Evolutionary conservation across 2,888 invertebrate species (phyloP).

Genomic region (Chalcis sispes): DNA sequence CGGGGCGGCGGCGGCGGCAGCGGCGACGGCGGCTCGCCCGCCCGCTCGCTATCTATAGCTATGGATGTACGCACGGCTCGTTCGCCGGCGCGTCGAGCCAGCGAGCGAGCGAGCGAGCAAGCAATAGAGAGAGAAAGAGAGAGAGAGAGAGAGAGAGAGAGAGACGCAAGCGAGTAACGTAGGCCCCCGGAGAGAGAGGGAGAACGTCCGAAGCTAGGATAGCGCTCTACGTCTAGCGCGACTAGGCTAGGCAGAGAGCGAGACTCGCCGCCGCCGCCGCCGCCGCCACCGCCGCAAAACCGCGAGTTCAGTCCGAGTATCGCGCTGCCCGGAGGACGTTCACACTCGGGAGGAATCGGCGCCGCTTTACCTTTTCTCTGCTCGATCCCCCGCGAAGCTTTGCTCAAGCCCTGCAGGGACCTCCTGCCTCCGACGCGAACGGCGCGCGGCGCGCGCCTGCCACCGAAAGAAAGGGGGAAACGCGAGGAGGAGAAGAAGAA

Average conservation of each 20-base stretch:
- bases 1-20: constrained; percentile 49
- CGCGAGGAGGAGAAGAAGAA: not conserved
- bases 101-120: constrained; percentile 51
- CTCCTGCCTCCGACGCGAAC: not conserved
- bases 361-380: too few relatives aligned
- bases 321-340: constrained; percentile 42
- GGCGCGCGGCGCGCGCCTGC: not conserved
- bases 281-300: constrained; percentile 23
- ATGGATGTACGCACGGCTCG: not conserved
- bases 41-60: not conserved
- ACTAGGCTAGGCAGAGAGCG: constrained; percentile 73
- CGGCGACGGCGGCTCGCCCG: not conserved
- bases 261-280: constrained; percentile 54
- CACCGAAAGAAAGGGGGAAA: not conserved
- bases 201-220: constrained; percentile 72
- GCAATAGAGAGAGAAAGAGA: constrained; percentile 54
- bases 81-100: constrained; percentile 51
- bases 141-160: constrained; percentile 63
- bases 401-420: too few relatives aligned
- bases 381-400: not conserved
- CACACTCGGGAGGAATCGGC: too few relatives aligned
- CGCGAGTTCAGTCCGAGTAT: constrained; percentile 31
- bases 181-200: too few relatives aligned
- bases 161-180: constrained; percentile 18
- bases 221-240: constrained; percentile 70